Evolutionary conservation across 2,888 invertebrate species (phyloP), one percentile per base, ranked within the genome.

Genomic region (Pandemis cinnamomeana): DNA sequence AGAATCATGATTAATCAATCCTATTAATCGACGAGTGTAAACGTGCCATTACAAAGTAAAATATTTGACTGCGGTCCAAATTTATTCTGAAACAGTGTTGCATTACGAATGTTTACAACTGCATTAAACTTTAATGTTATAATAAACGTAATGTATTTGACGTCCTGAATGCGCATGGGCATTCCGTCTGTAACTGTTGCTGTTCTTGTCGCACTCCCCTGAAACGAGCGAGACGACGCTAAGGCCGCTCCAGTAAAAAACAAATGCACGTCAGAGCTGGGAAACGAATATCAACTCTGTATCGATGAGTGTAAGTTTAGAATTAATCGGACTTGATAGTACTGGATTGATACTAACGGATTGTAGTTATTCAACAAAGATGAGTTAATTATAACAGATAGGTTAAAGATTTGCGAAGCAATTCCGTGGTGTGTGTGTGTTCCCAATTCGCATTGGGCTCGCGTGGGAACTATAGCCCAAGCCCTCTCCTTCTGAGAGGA

Each of bases 1-100:
- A 36, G 27, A 6, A 51, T 5, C n/a, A n/a, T n/a, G 51, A 51
- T 51, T 51, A 51, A 2, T 51, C 51, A 51, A 46, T 46, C 11
- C 3, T 46, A 5, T 11, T 11, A 20, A 10, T 27, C 27, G 27
- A 8, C 55, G 8, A 27, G 27, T 58, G 58, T 58, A 58, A 58
- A 27, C 11, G 27, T 11, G 27, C 58, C 58, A 27, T 51, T 51
- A 51, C 5, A 66, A 51, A 66, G 5, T 15, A 10, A 41, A 62
- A 53, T 20, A 63, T 72, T 72, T 72, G 68, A 68, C 42, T 15
- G 13, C 11, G 41, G 48, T 63, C 72, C 68, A 68, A 72, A 62
- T 42, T 63, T 58, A 51, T 51, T 51, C 68, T 72, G 53, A 71
- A 71, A 71, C 71, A 10, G 64, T 46, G n/a, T 66, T 58, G 20